Percentiles rank a stretch among this genome's conserved stretches.
Evolutionary conservation across 1,140 invertebrate genomes (phyloP).

Genomic region (Trichonephila clavipes): DNA sequence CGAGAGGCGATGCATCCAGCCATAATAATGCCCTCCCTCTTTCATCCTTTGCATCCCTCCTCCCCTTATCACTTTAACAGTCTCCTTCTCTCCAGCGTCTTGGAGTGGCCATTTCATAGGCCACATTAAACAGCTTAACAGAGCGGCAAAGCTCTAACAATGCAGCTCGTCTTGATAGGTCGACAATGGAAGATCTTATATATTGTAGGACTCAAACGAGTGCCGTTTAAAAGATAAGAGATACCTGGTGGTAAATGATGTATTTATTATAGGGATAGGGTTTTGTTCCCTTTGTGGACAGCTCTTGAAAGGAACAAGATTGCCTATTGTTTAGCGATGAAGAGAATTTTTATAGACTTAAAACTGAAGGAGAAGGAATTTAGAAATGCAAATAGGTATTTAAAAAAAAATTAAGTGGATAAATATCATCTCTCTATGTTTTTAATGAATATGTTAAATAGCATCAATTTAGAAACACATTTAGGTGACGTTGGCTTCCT

Average conservation of each 20-base stretch:
- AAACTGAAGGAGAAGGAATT: not conserved
- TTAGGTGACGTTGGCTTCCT: too few species aligned
- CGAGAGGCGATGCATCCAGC: slow-evolving; percentile 68
- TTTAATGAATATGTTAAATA: too few species aligned
- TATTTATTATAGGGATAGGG: slow-evolving; percentile 62
- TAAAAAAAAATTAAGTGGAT: not conserved
- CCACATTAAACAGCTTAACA: slow-evolving; percentile 76
- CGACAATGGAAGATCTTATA: slow-evolving; percentile 71
- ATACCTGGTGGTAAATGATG: slow-evolving; percentile 67
- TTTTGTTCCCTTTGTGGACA: slow-evolving; percentile 14
- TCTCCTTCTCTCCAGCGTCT: slow-evolving; percentile 14
- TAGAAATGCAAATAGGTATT: not conserved
- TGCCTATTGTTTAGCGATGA: slow-evolving; percentile 57
- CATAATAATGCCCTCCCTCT: slow-evolving; percentile 68
- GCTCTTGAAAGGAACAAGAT: not conserved
- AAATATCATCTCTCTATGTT: not conserved
- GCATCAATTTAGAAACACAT: too few species aligned
- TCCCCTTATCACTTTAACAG: slow-evolving; percentile 55
- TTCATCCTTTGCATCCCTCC: not conserved
- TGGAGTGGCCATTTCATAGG: slow-evolving; percentile 74
- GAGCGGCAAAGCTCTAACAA: slow-evolving; percentile 73
- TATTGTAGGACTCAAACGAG: slow-evolving; percentile 67
- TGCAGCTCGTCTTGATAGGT: slow-evolving; percentile 64
- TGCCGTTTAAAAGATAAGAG: slow-evolving; percentile 68
- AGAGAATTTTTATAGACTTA: slow-evolving; percentile 50